These are phyloP conservation scores for Myathropa florea DNA, from an alignment of 2,888 invertebrate species.

Conservation along the genomic window DNA sequence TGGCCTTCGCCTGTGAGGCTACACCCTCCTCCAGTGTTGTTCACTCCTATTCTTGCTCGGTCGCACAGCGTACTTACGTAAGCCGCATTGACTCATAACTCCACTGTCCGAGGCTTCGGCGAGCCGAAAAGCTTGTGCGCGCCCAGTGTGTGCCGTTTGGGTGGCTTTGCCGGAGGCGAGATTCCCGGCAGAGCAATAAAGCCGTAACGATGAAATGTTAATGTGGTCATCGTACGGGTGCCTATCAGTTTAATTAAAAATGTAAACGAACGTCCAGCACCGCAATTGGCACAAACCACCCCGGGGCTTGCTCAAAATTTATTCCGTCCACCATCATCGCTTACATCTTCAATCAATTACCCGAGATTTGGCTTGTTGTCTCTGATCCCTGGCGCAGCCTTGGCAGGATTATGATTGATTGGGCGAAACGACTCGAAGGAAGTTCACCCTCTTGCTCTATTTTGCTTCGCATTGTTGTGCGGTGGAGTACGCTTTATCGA, in stretches of 20 bases:
- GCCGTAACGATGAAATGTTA: constrained; percentile 41
- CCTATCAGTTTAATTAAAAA: constrained; percentile 49
- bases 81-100: constrained; percentile 61
- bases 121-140: constrained; percentile 25
- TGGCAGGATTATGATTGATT: constrained; percentile 30
- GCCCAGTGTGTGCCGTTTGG: constrained; percentile 23
- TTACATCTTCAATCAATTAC: constrained; percentile 26
- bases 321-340: constrained; percentile 17
- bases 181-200: constrained; percentile 50
- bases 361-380: constrained; percentile 5
- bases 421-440: constrained; percentile 12
- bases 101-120: constrained; percentile 29
- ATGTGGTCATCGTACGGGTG: constrained; percentile 46
- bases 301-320: not conserved
- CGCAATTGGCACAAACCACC: not conserved
- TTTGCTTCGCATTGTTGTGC: not conserved
- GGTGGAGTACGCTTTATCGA: not conserved
- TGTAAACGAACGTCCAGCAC: constrained; percentile 1
- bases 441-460: constrained; percentile 21
- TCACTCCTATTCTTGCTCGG: not conserved
- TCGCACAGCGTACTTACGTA: constrained; percentile 49
- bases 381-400: not conserved
- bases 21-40: constrained; percentile 13
- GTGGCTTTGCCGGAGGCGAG: not conserved
- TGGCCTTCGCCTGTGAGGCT: constrained; percentile 27